Evolutionary conservation across 2,113 vertebrate species (phyloP), one percentile per base, ranked within the genome.

Genomic region (Canis aureus): DNA sequence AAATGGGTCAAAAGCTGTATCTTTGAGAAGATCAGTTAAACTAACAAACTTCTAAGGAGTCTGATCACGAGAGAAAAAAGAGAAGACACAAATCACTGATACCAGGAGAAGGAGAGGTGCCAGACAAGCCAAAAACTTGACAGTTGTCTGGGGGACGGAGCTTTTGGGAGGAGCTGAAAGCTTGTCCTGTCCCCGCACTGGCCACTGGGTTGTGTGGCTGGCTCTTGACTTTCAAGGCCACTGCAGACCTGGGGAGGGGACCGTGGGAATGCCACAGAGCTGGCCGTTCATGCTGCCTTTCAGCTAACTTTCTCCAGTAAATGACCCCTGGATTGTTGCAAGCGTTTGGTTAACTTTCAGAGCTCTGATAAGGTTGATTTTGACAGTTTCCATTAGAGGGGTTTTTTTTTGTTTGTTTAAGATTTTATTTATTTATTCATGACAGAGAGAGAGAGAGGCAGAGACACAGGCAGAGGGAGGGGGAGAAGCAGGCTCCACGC

Each of bases 331-430:
- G 64, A 69, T 87, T 66, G 23, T 53, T 62, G 20, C 38, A 81
- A 76, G 53, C 32, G 29, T 92, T 84, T 25, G 60, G 67, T 73
- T 49, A 84, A 32, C 43, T 57, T 91, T 57, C 7, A 4, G 79
- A 66, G 62, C 57, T 89, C 29, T 73, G 29, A 57, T n/a, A 71
- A 91, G 51, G 82, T 78, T 64, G 67, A 69, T 49, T 93, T 88
- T 82, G 81, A 67, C 9, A 3, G 0, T 74, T 76, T 60, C 60
- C 60, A 5, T 43, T 43, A 43, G 43, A 43, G 43, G 43, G 5
- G 5, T 43, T 43, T 43, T 43, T n/a, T 5, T 43, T 43, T 5
- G 5, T 43, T 43, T 43, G 43, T 43, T 43, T 43, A 43, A 43
- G 43, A 43, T 43, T 43, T 43, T 43, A 43, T 43, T 43, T 43